Evolutionary conservation across 2,888 invertebrate species (phyloP), one percentile per base, ranked within the genome.

Genomic region (Tenthredo notha): DNA sequence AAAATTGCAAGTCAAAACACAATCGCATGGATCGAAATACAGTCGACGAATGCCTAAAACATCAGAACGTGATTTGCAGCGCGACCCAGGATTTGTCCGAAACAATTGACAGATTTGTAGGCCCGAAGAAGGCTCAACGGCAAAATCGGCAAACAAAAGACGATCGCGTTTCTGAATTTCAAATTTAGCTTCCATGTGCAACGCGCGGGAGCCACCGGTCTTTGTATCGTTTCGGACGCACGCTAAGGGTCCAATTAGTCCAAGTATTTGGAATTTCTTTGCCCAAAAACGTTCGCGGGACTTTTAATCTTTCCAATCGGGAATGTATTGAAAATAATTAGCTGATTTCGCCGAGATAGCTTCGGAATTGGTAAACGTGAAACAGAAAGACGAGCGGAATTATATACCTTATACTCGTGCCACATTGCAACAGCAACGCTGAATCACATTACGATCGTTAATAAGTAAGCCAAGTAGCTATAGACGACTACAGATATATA

Each of bases 271-370:
- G 91, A 90, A 90, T 90, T 90, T 91, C 89, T 88, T 89, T 88
- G 90, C 89, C 91, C 90, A 91, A 91, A 92, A 92, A 91, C 91
- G 89, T 89, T 87, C 87, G 83, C 83, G 70, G 83, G 67, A 47
- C 83, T 83, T 83, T 83, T 67, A 83, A 67, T 70, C 70, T 83
- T 47, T 70, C 83, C 67, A 83, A 67, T 70, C 67, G 92, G 88
- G 92, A 91, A 92, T 90, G 92, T 92, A 93, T 92, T 93, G 91
- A 91, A 93, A 93, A 93, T 93, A 93, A 93, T 93, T 93, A 93
- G 93, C 93, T 92, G 93, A 93, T 93, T 90, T 89, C 88, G 88
- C 88, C 86, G 88, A 91, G 92, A 92, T 92, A 92, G 87, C 83
- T 37, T n/a, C n/a, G 67, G 47, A 47, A 80, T 80, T 37, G 80